Conservation (phyloP, 2,797 vertebrate genomes). For the Gallinago solitaria region DNA sequence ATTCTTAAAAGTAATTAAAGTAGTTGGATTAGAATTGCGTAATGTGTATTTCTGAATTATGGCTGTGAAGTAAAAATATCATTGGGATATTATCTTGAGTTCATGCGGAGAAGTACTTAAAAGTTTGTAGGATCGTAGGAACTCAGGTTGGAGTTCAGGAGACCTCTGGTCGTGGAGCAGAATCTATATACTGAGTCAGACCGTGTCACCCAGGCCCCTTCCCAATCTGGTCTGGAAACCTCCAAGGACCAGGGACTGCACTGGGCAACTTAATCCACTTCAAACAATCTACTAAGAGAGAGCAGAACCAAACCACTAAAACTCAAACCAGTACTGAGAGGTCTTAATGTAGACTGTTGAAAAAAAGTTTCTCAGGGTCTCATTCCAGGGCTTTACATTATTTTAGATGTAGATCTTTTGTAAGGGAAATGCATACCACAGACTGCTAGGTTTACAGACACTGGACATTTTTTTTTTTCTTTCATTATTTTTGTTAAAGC, state of each 20-base stretch:
- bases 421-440: not conserved
- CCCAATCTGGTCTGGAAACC: not conserved
- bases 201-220: not conserved
- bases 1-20: not conserved
- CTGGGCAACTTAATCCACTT: not conserved
- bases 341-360: not conserved
- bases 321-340: not conserved
- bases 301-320: not conserved
- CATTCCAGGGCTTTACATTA: not conserved
- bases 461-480: not conserved
- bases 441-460: not conserved
- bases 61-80: not conserved
- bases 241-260: not conserved
- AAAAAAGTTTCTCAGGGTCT: not conserved
- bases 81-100: not conserved
- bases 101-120: not conserved
- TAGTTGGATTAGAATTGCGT: not conserved
- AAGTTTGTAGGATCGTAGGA: not conserved
- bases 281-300: not conserved
- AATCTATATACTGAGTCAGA: not conserved
- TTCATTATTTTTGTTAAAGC: not conserved
- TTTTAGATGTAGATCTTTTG: not conserved
- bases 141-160: not conserved
- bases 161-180: not conserved
- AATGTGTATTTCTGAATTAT: not conserved